Evolutionary conservation across 1,140 invertebrate species (phyloP), one percentile per base, ranked within the genome.

Genomic region (Latrodectus geometricus): DNA sequence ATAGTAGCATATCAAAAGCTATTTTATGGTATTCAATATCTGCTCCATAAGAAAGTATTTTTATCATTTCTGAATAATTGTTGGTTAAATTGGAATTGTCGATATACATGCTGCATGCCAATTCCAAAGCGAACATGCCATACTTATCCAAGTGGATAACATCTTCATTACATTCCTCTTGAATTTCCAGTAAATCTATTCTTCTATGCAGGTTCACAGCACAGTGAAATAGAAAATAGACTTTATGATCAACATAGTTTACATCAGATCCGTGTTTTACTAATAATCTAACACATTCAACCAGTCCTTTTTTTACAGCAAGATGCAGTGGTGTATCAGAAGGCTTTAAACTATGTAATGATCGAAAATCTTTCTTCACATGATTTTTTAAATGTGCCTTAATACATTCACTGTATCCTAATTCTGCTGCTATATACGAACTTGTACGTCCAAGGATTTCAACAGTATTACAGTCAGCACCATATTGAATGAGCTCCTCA

Each of bases 311-410:
- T 11, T 88, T 88, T 12, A 91, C 90, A 89, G 90, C 90, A 81
- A 90, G 89, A 88, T 91, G 90, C 8, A 91, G 87, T 11, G 90
- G 90, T 9, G 90, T 91, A 20, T 91, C 89, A 89, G 89, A 89
- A 75, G 89, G 89, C 61, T 89, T 87, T 80, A 89, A 90, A 14
- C 89, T 89, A 48, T 90, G 90, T 65, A 91, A 74, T 12, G 90
- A 91, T 7, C 91, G 86, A 54, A 91, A 91, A 84, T 91, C 90
- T 78, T 89, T 89, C 66, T 90, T 90, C 48, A 91, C 89, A 20
- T 90, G 90, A 89, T 90, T 91, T 70, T 89, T 87, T 17, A 91
- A 87, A 78, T 91, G 90, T 15, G 89, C 89, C 72, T 90, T 87
- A 0, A 90, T 88, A 89, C 90, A 90, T 5, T 89, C 88, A 56